Percentiles rank a stretch among this genome's conserved stretches.
Evolutionary conservation across 2,113 vertebrate species (phyloP).

Genomic region (Pycnonotus jocosus): DNA sequence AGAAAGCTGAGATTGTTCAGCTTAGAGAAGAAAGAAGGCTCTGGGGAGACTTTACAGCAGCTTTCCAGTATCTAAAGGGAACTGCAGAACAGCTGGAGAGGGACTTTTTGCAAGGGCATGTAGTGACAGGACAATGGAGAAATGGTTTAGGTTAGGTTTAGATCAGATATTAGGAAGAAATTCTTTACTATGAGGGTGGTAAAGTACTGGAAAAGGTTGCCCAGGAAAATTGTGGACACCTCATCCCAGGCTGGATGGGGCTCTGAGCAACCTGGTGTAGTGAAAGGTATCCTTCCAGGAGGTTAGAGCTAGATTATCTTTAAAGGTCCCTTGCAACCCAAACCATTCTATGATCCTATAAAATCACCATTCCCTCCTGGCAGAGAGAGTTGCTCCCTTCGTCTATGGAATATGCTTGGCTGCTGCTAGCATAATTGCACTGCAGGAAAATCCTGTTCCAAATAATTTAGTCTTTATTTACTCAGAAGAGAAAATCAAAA

Average conservation of each 20-base stretch:
- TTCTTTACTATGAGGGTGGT: background rate
- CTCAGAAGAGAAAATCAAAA: background rate
- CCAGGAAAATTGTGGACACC: background rate
- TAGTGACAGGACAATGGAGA: background rate
- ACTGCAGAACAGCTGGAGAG: background rate
- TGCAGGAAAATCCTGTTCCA: background rate
- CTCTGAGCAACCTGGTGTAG: background rate
- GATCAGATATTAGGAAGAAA: background rate
- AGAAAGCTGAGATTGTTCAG: background rate
- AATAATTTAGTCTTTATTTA: background rate
- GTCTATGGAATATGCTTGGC: accelerated
- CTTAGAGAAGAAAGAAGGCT: background rate
- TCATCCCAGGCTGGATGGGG: background rate
- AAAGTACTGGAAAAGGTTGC: background rate
- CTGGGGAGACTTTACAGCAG: background rate
- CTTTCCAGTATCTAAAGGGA: background rate
- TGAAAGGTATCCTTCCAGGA: background rate
- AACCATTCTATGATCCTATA: background rate
- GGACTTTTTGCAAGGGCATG: background rate
- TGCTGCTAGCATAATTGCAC: background rate
- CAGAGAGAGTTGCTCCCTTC: background rate
- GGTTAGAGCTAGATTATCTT: background rate
- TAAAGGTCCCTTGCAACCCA: background rate
- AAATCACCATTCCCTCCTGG: background rate
- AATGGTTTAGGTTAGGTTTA: background rate